A percentile compares a stretch with the other conserved stretches of the same genome.
Conservation (phyloP, 2,888 invertebrate genomes). For the Andrena trimmerana region DNA sequence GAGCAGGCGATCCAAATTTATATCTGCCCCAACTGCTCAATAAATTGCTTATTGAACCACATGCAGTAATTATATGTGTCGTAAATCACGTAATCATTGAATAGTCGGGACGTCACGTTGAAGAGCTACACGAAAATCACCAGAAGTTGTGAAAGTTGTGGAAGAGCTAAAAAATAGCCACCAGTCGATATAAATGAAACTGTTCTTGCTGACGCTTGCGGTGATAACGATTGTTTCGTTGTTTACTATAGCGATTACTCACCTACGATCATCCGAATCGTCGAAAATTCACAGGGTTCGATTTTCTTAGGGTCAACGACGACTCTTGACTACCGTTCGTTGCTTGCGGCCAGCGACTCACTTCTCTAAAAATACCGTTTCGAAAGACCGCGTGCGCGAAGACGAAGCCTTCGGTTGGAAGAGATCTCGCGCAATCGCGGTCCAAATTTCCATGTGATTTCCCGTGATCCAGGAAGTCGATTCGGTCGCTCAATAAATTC, state of each 20-base stretch:
- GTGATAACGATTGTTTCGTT: not conserved
- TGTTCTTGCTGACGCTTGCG: not conserved
- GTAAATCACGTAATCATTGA: not conserved
- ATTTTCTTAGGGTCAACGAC: slow-evolving; percentile 61
- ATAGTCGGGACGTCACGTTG: slow-evolving; percentile 1
- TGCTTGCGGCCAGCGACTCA: slow-evolving; percentile 68
- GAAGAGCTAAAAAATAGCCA: not conserved
- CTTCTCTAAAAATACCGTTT: slow-evolving; percentile 73
- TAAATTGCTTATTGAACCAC: not conserved
- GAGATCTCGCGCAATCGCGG: slow-evolving; percentile 55
- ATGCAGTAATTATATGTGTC: not conserved
- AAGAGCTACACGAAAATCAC: not conserved
- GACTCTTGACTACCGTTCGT: slow-evolving; percentile 66
- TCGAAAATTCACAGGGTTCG: slow-evolving; percentile 41
- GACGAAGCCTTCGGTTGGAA: slow-evolving; percentile 29
- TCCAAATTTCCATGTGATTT: slow-evolving; percentile 38
- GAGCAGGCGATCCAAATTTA: slow-evolving; percentile 51
- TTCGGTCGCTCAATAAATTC: slow-evolving; percentile 8
- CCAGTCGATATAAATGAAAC: not conserved
- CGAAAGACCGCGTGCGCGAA: slow-evolving; percentile 73
- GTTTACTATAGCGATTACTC: slow-evolving; percentile 34
- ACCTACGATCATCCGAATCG: slow-evolving; percentile 56
- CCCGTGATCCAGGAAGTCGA: slow-evolving; percentile 37
- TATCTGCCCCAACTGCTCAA: slow-evolving; percentile 5
- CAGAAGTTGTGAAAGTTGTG: slow-evolving; percentile 5